Conservation (phyloP, 2,888 invertebrate genomes). For the Ichneumoninae sp. region DNA sequence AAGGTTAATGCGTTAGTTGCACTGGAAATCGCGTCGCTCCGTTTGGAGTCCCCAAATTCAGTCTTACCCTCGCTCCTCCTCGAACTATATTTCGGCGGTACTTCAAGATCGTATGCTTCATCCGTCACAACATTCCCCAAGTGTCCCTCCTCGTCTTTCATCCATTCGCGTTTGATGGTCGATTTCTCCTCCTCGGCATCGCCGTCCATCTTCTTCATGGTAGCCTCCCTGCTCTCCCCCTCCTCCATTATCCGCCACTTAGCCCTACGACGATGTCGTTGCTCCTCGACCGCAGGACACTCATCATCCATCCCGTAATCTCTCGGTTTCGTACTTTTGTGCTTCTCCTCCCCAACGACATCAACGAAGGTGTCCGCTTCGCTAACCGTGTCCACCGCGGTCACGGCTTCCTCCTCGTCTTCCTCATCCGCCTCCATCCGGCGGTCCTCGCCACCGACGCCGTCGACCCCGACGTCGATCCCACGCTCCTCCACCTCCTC, state of each 20-base stretch:
- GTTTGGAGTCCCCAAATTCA: not conserved
- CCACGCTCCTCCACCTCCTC: conserved; percentile 74
- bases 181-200: conserved; percentile 46
- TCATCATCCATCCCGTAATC: conserved; percentile 59
- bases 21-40: not conserved
- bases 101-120: conserved; percentile 58
- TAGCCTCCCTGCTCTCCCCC: conserved; percentile 62
- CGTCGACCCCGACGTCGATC: conserved; percentile 54
- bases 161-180: conserved; percentile 43
- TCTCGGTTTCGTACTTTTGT: conserved; percentile 20
- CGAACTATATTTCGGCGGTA: conserved; percentile 63
- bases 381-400: conserved; percentile 63
- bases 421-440: conserved; percentile 14
- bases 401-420: conserved; percentile 58
- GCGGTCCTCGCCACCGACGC: conserved; percentile 8
- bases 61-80: conserved; percentile 62
- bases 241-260: conserved; percentile 78
- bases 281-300: conserved; percentile 45
- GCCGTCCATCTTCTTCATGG: conserved; percentile 22
- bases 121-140: conserved; percentile 16
- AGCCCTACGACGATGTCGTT: conserved; percentile 70
- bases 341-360: conserved; percentile 66
- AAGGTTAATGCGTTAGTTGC: not conserved
- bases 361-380: conserved; percentile 72
- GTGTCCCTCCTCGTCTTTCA: conserved; percentile 26